These are phyloP conservation scores for Oithona nana DNA, from an alignment of 2,888 invertebrate species.

Conservation along the genomic window DNA sequence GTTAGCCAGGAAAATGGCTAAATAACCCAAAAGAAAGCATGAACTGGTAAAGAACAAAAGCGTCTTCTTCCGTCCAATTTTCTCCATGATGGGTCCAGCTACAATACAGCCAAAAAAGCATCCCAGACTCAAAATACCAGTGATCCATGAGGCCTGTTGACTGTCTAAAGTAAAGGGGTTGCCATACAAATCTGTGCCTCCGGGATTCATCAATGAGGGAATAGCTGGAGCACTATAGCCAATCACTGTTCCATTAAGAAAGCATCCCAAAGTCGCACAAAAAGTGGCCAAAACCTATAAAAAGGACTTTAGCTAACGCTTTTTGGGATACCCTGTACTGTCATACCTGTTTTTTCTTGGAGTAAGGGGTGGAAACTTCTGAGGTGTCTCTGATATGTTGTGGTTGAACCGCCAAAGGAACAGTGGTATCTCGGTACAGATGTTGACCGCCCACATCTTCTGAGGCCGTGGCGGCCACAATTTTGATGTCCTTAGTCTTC, in stretches of 20 bases:
- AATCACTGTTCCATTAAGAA: conserved; percentile 11
- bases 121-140: conserved; percentile 4
- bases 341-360: conserved; percentile 7
- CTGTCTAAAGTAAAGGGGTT: background rate
- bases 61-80: conserved; percentile 4
- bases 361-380: conserved; percentile 1
- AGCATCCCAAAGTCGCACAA: conserved; percentile 15
- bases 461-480: background rate
- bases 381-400: conserved; percentile 7
- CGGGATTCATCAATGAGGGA: conserved; percentile 4
- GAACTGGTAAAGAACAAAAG: background rate
- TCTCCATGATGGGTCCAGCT: conserved; percentile 12
- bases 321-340: background rate
- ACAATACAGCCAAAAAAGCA: conserved; percentile 6
- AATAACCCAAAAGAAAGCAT: background rate
- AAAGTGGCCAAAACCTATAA: conserved; percentile 9
- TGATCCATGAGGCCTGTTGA: conserved; percentile 15
- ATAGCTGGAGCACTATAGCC: conserved; percentile 12
- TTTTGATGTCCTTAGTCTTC: background rate
- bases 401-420: background rate
- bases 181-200: conserved; percentile 10
- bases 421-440: background rate
- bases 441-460: background rate
- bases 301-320: background rate
- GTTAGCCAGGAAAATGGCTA: background rate